Conservation (phyloP, 2,113 vertebrate species). For the Neofelis nebulosa region DNA sequence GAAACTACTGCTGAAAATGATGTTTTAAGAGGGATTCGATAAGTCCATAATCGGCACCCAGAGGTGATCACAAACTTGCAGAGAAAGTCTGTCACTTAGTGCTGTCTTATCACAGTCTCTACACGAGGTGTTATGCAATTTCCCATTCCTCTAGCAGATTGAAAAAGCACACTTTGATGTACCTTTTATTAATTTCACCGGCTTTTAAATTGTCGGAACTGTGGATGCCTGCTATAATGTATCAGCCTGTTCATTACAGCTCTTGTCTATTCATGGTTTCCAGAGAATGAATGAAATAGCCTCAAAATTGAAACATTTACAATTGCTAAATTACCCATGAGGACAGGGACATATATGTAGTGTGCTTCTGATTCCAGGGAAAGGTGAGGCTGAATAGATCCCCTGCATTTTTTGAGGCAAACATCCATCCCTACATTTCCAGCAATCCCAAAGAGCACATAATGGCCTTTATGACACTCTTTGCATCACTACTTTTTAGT, state of each 20-base stretch:
- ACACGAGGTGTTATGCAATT: constrained; percentile 46
- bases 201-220: constrained; percentile 67
- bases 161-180: constrained; percentile 56
- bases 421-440: neutral
- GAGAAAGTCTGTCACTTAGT: constrained; percentile 67
- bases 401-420: neutral
- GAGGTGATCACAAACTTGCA: constrained; percentile 67
- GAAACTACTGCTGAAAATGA: constrained; percentile 25
- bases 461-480: neutral
- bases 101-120: constrained; percentile 63
- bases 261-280: constrained; percentile 43
- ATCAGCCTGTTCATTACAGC: constrained; percentile 65
- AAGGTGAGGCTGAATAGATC: neutral
- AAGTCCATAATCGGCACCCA: constrained; percentile 48
- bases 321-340: neutral
- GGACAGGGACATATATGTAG: too few species aligned
- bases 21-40: constrained; percentile 67
- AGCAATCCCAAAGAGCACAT: neutral
- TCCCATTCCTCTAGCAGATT: constrained; percentile 43
- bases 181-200: constrained; percentile 52
- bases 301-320: constrained; percentile 41
- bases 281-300: constrained; percentile 50
- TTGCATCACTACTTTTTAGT: neutral
- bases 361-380: neutral
- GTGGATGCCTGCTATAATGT: constrained; percentile 32